Evolutionary conservation across 2,888 invertebrate genomes (phyloP), one percentile per base, ranked within the genome.

Genomic region (Lithophane ornitopus): DNA sequence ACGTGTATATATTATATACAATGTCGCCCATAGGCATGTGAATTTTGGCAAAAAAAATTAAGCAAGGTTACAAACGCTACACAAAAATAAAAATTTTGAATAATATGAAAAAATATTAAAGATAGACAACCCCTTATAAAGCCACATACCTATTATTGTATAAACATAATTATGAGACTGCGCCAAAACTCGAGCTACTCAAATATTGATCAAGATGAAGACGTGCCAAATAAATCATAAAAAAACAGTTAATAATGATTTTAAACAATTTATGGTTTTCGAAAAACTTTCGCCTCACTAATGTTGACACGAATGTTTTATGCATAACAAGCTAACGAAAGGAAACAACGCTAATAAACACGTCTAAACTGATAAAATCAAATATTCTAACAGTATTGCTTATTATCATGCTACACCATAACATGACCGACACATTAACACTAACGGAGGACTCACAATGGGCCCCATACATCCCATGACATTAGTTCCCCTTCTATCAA

Each of bases 351-450:
- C 6, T 70, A 80, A 76, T 81, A 83, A 76, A 75, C 66, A 74
- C 78, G 76, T 63, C 54, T 49, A 71, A 76, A 76, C 39, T 72
- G 84, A 86, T 87, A 86, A 71, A 76, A 86, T 84, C 84, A 61
- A 77, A 84, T 56, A 74, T 69, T 61, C 73, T 62, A 78, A 82
- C 75, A 56, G 71, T 46, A 80, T 62, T 44, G 74, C 72, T 41
- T 69, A 74, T 76, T 82, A 82, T 73, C 87, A 87, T 74, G 83
- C 82, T 34, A 72, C 82, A 66, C 78, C 72, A 81, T 78, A 56
- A 85, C 78, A 70, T 59, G 78, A 12, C 82, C 77, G 78, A 76
- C 74, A 87, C 88, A 87, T 87, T 87, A 87, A 73, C 86, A 78
- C 81, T 72, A 81, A 52, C 56, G 41, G 28, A 77, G 61, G 28